phyloP scores from a whole-genome alignment of 2,888 invertebrate species.

The Phyllotreta striolata region DNA sequence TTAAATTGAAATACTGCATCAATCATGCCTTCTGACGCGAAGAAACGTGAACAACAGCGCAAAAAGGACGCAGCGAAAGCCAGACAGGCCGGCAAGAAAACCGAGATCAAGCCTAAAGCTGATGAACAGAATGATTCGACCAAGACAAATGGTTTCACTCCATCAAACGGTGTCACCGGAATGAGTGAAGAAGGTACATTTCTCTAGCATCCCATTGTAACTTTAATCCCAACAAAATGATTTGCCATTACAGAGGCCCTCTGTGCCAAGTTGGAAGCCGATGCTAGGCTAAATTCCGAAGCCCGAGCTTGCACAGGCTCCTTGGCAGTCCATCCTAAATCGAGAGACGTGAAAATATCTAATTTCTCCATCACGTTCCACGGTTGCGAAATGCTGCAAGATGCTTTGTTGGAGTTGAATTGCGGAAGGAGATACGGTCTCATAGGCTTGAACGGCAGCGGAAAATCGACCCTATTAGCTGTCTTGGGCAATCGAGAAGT shows the following conservation, averaged over 20 bases:
- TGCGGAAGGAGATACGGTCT: constrained; percentile 96
- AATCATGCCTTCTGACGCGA: constrained; percentile 96
- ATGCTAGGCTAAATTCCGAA: constrained; percentile 92
- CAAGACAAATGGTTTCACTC: constrained; percentile 41
- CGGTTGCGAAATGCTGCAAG: constrained; percentile 94
- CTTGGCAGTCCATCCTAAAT: constrained; percentile 92
- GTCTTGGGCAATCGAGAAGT: constrained; percentile 93
- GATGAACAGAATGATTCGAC: constrained; percentile 55
- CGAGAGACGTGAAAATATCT: constrained; percentile 95
- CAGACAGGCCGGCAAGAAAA: constrained; percentile 64
- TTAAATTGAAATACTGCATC: constrained; percentile 4
- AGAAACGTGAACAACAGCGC: constrained; percentile 96
- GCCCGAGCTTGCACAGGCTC: constrained; percentile 95
- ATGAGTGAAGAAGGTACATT: constrained; percentile 75
- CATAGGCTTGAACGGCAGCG: constrained; percentile 97
- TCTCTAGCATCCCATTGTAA: constrained; percentile 11
- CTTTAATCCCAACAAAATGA: too few relatives aligned
- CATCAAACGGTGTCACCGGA: constrained; percentile 61
- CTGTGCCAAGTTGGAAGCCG: constrained; percentile 86
- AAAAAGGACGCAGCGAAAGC: constrained; percentile 94
- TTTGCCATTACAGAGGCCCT: constrained; percentile 79
- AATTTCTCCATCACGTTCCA: constrained; percentile 98
- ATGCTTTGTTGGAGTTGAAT: constrained; percentile 96
- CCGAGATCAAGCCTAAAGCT: constrained; percentile 58
- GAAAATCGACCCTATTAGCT: constrained; percentile 94